Conservation (phyloP, 2,797 vertebrate species). For the Eulemur rubriventer region DNA sequence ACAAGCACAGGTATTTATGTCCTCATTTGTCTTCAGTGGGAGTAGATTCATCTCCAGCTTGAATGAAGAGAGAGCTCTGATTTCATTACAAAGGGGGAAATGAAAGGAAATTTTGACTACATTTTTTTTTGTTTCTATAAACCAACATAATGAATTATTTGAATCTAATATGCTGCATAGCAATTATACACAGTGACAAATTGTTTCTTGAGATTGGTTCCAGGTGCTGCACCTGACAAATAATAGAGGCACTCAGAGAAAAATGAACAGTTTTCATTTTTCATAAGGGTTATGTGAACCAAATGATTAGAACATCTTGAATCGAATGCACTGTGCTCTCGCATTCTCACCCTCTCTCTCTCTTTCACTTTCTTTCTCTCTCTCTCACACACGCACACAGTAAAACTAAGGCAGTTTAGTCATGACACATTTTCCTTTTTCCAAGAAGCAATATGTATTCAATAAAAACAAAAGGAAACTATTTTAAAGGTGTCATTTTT, state of each 20-base stretch:
- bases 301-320: constrained; percentile 50
- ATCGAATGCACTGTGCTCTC: not conserved
- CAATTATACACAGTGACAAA: constrained; percentile 61
- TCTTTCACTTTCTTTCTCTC: not conserved
- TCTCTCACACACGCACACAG: not conserved
- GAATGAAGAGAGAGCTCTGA: not conserved
- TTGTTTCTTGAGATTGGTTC: constrained; percentile 55
- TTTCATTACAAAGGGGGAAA: constrained; percentile 32
- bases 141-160: constrained; percentile 53
- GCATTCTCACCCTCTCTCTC: not conserved
- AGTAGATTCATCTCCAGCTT: not conserved
- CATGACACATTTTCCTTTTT: not conserved
- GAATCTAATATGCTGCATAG: constrained; percentile 51
- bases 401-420: constrained; percentile 30
- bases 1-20: not conserved
- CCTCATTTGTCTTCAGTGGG: constrained; percentile 9
- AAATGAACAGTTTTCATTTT: constrained; percentile 25
- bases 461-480: not conserved
- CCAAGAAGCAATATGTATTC: not conserved
- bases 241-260: not conserved
- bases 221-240: constrained; percentile 56
- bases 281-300: not conserved
- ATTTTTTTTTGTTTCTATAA: constrained; percentile 49
- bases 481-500: constrained; percentile 39
- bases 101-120: not conserved